Conservation (phyloP, 2,113 vertebrate genomes). For the Tragulus kanchil region DNA sequence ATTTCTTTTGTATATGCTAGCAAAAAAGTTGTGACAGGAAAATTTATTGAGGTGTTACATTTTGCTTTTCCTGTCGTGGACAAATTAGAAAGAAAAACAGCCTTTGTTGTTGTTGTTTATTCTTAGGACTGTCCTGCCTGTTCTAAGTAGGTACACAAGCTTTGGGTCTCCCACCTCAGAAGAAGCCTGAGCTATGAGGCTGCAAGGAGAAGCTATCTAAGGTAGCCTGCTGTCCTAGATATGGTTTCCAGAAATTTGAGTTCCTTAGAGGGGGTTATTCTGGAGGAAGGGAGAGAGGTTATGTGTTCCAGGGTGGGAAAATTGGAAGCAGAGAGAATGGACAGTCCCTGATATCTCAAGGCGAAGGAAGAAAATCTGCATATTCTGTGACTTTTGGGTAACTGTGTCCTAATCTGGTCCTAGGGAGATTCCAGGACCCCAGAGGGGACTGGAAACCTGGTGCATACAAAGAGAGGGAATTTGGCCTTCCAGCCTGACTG, state of each 20-base stretch:
- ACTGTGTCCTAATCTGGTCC: background rate
- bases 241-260: constrained; percentile 40
- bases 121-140: background rate
- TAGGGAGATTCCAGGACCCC: background rate
- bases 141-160: background rate
- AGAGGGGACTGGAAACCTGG: background rate
- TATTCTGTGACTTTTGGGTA: background rate
- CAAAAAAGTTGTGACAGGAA: background rate
- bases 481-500: background rate
- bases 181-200: background rate
- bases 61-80: background rate
- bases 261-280: background rate
- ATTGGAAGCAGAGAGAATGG: background rate
- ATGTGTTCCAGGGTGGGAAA: background rate
- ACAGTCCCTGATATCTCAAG: background rate
- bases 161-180: background rate
- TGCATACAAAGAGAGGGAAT: background rate
- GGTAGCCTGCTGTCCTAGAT: background rate
- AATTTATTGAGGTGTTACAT: background rate
- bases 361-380: background rate
- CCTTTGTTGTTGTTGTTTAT: background rate
- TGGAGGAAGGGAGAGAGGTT: background rate
- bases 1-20: background rate
- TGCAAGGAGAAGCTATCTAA: background rate
- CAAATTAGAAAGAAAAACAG: background rate